Evolutionary conservation across 1,140 invertebrate species (phyloP).

Genomic region (Drosophila trapezifrons): DNA sequence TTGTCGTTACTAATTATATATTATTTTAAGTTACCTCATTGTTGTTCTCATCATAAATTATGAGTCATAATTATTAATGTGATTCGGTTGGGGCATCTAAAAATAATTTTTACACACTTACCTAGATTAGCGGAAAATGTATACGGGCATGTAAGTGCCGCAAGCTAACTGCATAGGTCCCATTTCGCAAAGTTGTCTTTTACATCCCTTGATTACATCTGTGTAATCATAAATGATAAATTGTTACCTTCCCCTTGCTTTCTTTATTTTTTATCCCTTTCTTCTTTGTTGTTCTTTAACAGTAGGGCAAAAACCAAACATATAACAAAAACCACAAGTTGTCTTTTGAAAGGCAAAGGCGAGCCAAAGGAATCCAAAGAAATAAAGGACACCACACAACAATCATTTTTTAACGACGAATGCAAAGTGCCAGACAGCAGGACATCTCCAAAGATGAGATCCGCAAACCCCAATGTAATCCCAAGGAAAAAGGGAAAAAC

Average conservation of each 20-base stretch:
- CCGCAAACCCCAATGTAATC: constrained; percentile 26
- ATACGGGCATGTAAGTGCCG: constrained; percentile 24
- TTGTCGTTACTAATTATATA: too few species aligned
- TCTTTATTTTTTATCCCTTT: constrained; percentile 30
- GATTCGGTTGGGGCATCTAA: too few species aligned
- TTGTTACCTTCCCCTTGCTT: constrained; percentile 59
- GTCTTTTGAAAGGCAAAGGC: constrained; percentile 12
- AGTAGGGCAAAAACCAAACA: constrained; percentile 38
- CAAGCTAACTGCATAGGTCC: constrained; percentile 22
- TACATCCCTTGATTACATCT: constrained; percentile 46
- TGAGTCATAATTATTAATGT: too few species aligned
- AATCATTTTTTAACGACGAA: constrained; percentile 78
- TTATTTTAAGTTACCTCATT: too few species aligned
- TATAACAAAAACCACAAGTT: constrained; percentile 63
- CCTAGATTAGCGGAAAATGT: constrained; percentile 49
- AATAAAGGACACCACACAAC: constrained; percentile 67
- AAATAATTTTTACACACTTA: constrained; percentile 10
- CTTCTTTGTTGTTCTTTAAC: constrained; percentile 50
- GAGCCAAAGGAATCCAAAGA: constrained; percentile 54
- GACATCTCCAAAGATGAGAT: constrained; percentile 17
- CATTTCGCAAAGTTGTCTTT: constrained; percentile 13
- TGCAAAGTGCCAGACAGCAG: constrained; percentile 47
- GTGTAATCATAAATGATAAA: constrained; percentile 72
- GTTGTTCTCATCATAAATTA: too few species aligned
- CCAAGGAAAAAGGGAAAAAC: constrained; percentile 11